phyloP scores from a whole-genome alignment of 2,113 vertebrate species.

The Phaethornis superciliosus region DNA sequence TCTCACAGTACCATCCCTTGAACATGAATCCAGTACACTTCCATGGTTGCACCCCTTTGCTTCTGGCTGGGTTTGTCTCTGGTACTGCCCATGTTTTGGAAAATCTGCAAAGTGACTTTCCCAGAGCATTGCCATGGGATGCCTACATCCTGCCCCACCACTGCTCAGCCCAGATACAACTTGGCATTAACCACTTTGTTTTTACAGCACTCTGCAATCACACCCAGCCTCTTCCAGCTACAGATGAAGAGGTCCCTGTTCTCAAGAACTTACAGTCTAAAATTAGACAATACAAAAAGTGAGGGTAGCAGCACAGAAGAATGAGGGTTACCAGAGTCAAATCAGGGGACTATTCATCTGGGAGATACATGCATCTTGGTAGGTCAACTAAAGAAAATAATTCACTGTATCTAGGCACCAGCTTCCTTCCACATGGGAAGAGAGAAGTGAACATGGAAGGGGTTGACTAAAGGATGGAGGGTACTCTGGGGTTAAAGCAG shows the following conservation, averaged over 20 bases:
- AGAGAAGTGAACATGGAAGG: background rate
- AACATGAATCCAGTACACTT: background rate
- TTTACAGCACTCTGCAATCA: background rate
- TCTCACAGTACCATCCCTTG: background rate
- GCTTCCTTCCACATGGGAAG: background rate
- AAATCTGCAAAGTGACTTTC: background rate
- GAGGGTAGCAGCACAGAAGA: background rate
- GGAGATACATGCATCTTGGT: background rate
- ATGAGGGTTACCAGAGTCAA: background rate
- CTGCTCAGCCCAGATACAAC: background rate
- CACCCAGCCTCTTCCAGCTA: background rate
- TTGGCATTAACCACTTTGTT: background rate
- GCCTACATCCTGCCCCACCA: background rate
- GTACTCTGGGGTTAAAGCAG: background rate
- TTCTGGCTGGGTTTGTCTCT: background rate
- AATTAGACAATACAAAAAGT: background rate
- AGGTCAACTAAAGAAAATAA: background rate
- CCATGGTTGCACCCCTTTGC: background rate
- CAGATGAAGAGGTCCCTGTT: constrained; percentile 20
- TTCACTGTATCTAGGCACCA: background rate
- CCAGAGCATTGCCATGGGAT: background rate
- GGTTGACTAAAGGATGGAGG: constrained; percentile 4
- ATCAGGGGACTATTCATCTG: background rate
- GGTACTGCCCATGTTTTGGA: background rate
- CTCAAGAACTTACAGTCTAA: constrained; percentile 60